These are phyloP conservation scores for Dendrolimus kikuchii DNA, from an alignment of 1,140 invertebrate genomes.

Conservation along the genomic window DNA sequence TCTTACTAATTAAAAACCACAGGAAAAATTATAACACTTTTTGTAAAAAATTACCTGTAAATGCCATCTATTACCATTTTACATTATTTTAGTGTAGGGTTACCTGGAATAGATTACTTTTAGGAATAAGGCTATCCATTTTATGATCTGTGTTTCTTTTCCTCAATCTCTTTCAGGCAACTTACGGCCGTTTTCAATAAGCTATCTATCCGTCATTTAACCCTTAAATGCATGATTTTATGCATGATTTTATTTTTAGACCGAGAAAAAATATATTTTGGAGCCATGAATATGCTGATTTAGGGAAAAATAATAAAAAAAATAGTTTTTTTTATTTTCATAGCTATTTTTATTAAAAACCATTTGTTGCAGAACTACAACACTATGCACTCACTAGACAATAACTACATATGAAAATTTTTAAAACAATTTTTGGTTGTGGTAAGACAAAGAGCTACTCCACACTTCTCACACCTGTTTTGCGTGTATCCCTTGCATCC, in stretches of 20 bases:
- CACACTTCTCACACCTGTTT: conserved; percentile 35
- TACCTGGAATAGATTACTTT: too few species aligned
- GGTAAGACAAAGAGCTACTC: conserved; percentile 35
- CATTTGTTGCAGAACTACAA: conserved; percentile 32
- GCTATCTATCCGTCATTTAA: too few species aligned
- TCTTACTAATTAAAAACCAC: too few species aligned
- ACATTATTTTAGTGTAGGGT: too few species aligned
- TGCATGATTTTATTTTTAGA: conserved; percentile 1
- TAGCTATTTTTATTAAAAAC: conserved; percentile 20
- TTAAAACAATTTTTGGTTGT: conserved; percentile 37
- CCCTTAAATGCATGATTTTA: conserved; percentile 1
- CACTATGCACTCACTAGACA: conserved; percentile 32
- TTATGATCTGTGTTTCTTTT: too few species aligned
- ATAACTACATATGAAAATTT: conserved; percentile 34
- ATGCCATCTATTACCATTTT: too few species aligned
- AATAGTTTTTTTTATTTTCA: neutral
- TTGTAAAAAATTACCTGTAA: too few species aligned
- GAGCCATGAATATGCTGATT: conserved; percentile 1
- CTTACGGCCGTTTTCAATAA: too few species aligned
- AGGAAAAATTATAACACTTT: too few species aligned
- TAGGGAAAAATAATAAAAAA: conserved; percentile 2
- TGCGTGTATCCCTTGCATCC: conserved; percentile 23
- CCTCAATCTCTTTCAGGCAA: too few species aligned
- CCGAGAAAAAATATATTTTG: conserved; percentile 2
- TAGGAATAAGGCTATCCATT: too few species aligned